Base-by-base conservation (phyloP, 2,888 invertebrate genomes). In the Epiblema foenella region DNA sequence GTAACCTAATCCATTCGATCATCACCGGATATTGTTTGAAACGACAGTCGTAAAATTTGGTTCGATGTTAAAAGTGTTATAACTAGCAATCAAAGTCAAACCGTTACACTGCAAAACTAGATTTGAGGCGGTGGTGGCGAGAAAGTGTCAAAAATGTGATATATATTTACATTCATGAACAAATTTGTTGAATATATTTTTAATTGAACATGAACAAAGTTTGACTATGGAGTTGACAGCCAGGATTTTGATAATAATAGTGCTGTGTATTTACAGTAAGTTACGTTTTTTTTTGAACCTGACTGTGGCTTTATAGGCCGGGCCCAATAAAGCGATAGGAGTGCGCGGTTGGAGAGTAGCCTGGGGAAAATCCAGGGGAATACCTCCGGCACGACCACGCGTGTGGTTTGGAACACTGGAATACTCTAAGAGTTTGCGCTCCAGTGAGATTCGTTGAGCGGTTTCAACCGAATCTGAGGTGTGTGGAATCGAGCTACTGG, bases 21-120 rank as follows among this genome's bases (percentile, higher is more conserved):
- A n/a, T 12, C 46, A 46, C 46, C 46, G 46, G 46, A 46, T 46
- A 46, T 46, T n/a, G 46, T 46, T 46, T 46, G 46, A 46, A 46
- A 46, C n/a, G 46, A 7, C 46, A 46, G 46, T 46, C 46, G 46
- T 46, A 46, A 46, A 46, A n/a, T 46, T 46, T n/a, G 46, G 46
- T 46, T 42, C 42, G 15, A 12, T 12, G 39, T 46, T 46, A 46
- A 8, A 46, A 42, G 42, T 42, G 46, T n/a, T 46, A 46, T 46
- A 46, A 7, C n/a, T 7, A 46, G n/a, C 46, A 46, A n/a, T 46
- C 8, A 46, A 33, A 33, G 5, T 5, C 2, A 5, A 4, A 15
- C 42, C 12, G 42, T 42, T 15, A 42, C 15, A 1, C 15, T 5
- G 42, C 5, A 46, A 46, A 46, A 42, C 12, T 12, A 8, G 46